Conservation (phyloP, 2,888 invertebrate genomes). For the Embidobia sp. region DNA sequence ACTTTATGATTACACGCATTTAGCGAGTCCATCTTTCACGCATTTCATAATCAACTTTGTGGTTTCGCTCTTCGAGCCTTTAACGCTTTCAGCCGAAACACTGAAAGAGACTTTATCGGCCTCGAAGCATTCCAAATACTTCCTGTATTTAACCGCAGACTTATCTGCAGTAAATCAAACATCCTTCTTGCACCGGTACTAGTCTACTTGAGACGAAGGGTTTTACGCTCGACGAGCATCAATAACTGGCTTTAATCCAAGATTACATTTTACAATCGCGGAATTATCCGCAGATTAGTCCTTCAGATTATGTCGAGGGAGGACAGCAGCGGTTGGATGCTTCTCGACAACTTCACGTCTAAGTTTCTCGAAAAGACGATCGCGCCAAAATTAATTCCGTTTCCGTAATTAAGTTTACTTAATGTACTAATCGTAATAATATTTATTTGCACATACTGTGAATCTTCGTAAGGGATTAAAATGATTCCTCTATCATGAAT, state of each 20-base stretch:
- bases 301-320: slow-evolving; percentile 51
- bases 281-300: slow-evolving; percentile 66
- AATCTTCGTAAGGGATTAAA: background rate
- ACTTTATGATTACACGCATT: slow-evolving; percentile 42
- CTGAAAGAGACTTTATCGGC: slow-evolving; percentile 38
- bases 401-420: slow-evolving; percentile 33
- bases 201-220: slow-evolving; percentile 56
- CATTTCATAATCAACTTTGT: slow-evolving; percentile 48
- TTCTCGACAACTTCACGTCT: slow-evolving; percentile 35
- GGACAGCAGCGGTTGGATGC: slow-evolving; percentile 44
- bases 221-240: slow-evolving; percentile 64
- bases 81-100: slow-evolving; percentile 44
- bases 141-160: slow-evolving; percentile 56
- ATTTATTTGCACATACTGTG: background rate
- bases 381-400: slow-evolving; percentile 49
- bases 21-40: slow-evolving; percentile 23
- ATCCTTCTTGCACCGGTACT: slow-evolving; percentile 44
- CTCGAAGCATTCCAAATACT: slow-evolving; percentile 43
- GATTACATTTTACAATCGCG: slow-evolving; percentile 67
- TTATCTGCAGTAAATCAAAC: slow-evolving; percentile 62
- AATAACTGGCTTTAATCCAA: slow-evolving; percentile 66
- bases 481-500: too few relatives aligned
- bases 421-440: slow-evolving; percentile 12
- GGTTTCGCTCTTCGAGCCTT: slow-evolving; percentile 36
- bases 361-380: slow-evolving; percentile 52